Percentiles rank a stretch among this genome's conserved stretches.
Conservation (phyloP, 1,140 invertebrate genomes). For the Lycorma delicatula region DNA sequence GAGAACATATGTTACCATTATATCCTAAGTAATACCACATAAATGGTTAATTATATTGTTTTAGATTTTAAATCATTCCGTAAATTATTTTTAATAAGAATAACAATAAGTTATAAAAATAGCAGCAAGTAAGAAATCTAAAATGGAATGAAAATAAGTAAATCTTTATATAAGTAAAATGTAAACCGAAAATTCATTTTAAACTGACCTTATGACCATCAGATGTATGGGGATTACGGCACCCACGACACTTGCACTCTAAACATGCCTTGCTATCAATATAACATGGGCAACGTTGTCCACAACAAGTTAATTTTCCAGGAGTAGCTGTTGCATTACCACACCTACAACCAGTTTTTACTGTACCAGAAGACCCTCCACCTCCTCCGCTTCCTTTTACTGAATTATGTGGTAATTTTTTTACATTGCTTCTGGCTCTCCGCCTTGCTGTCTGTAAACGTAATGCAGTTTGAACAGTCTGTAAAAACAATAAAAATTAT, state of each 20-base stretch:
- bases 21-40: too few species aligned
- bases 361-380: constrained; percentile 39
- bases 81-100: too few species aligned
- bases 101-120: too few species aligned
- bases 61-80: too few species aligned
- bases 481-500: too few species aligned
- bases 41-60: too few species aligned
- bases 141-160: neutral
- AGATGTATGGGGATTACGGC: constrained; percentile 60
- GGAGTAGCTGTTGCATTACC: constrained; percentile 81
- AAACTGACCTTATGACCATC: constrained; percentile 13
- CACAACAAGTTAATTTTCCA: constrained; percentile 84
- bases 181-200: neutral
- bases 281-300: constrained; percentile 88
- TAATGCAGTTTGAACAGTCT: too few species aligned
- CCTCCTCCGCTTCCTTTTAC: constrained; percentile 29
- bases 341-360: constrained; percentile 82
- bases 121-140: neutral
- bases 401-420: neutral
- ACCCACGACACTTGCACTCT: constrained; percentile 83
- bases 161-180: neutral
- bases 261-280: constrained; percentile 76
- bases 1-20: too few species aligned
- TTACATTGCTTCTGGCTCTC: neutral
- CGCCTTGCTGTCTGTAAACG: neutral